Evolutionary conservation across 2,888 invertebrate genomes (phyloP), one percentile per base, ranked within the genome.

Genomic region (Buathra laborator): DNA sequence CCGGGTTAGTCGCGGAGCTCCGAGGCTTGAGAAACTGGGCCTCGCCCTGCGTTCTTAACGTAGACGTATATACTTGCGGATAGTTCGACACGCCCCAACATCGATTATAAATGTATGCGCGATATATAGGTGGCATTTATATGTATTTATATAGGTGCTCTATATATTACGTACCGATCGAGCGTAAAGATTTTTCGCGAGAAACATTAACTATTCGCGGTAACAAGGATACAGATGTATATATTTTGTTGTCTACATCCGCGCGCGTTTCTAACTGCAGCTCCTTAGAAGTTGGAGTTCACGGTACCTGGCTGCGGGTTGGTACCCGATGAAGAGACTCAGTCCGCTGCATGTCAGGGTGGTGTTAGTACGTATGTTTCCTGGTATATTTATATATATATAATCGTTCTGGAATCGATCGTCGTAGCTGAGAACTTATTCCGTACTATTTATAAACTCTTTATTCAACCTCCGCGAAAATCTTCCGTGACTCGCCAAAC

Each of bases 1-100:
- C 85, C 85, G 85, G 85, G 85, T 85, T 85, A 82, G 79, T 46
- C 53, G 19, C 53, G 19, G 68, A 79, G 53, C 64, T 76, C 37
- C 64, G 37, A 48, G 29, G 29, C 74, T 64, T 51, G 70, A 71
- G 79, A 85, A 85, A 82, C 82, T 79, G 79, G 82, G 82, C 82
- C 82, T 82, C 78, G 79, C 84, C 81, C 78, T 64, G 77, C 70
- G 46, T 66, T 66, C 71, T 70, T 72, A 53, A 71, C 62, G 66
- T 67, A 48, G 59, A n/a, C 74, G 24, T 56, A 44, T 64, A 64
- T 71, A 43, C 29, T 62, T 32, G 62, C 48, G 44, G 24, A 83
- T 32, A 74, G 68, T 37, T 53, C 44, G 83, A 64, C 75, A 79
- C 79, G 62, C 78, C 83, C 70, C 29, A 76, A 71, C 70, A 44